A percentile compares a stretch with the other conserved stretches of the same genome.
Evolutionary conservation across 1,140 invertebrate genomes (phyloP).

Genomic region (Hypothenemus hampei): DNA sequence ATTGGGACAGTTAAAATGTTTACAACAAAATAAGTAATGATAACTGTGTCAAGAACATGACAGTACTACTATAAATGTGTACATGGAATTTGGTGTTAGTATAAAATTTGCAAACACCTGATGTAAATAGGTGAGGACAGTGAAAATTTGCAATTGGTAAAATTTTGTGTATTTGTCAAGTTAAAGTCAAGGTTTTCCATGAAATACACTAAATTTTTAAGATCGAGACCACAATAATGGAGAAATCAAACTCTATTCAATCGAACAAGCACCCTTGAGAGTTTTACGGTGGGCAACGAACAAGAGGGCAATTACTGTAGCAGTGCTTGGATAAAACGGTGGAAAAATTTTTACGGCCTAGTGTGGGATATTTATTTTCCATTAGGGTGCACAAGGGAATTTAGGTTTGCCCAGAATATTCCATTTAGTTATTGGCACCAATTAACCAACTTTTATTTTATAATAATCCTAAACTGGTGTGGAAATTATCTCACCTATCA

Average conservation of each 20-base stretch:
- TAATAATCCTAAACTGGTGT: not conserved
- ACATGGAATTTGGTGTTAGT: too few relatives aligned
- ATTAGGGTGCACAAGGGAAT: not conserved
- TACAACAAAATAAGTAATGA: not conserved
- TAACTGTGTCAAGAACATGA: too few relatives aligned
- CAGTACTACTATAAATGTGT: too few relatives aligned
- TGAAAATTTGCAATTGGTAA: not conserved
- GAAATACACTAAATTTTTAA: not conserved
- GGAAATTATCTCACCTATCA: conserved; percentile 15
- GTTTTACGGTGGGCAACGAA: not conserved
- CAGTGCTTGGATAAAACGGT: not conserved
- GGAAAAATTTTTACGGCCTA: not conserved
- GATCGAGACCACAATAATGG: not conserved
- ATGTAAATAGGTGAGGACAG: not conserved
- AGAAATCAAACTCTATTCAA: not conserved
- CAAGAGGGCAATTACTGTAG: not conserved
- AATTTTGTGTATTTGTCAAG: not conserved
- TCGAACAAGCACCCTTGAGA: not conserved
- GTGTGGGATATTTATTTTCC: not conserved
- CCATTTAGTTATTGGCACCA: not conserved
- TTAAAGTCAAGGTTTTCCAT: not conserved
- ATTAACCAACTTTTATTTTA: not conserved
- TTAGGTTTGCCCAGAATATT: not conserved
- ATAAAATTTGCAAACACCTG: not conserved
- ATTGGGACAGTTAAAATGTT: not conserved